Conservation (phyloP, 2,797 vertebrate species). For the Artibeus lituratus region DNA sequence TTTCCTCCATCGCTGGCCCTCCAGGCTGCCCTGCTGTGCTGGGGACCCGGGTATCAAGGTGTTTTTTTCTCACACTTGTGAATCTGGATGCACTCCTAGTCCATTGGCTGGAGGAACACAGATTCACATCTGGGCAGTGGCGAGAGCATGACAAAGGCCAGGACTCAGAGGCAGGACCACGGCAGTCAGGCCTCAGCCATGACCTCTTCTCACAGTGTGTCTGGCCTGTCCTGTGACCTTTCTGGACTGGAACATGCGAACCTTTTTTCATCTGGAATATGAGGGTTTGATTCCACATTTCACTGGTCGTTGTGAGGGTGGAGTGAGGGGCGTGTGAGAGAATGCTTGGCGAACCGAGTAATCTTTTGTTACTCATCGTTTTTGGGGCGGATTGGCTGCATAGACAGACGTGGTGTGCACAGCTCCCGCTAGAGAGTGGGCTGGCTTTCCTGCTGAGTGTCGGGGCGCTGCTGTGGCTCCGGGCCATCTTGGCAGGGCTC, state of each 20-base stretch:
- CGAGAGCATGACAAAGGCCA: conserved; percentile 15
- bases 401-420: background rate
- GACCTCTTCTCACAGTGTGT: background rate
- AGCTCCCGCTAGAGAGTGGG: background rate
- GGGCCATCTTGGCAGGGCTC: background rate
- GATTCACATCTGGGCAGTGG: conserved; percentile 29
- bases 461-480: background rate
- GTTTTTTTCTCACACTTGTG: background rate
- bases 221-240: background rate
- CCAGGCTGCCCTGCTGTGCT: background rate
- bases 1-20: fast-evolving
- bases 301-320: background rate
- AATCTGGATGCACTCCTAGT: background rate
- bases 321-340: background rate
- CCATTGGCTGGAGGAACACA: background rate
- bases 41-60: conserved; percentile 5
- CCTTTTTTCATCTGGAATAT: background rate
- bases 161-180: background rate
- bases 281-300: background rate
- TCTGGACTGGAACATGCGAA: background rate
- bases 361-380: background rate
- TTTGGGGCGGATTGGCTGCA: fast-evolving
- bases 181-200: background rate
- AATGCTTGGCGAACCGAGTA: background rate
- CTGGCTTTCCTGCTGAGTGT: fast-evolving